Evolutionary conservation across 1,140 invertebrate genomes (phyloP), one percentile per base, ranked within the genome.

Genomic region (Teleopsis dalmanni): DNA sequence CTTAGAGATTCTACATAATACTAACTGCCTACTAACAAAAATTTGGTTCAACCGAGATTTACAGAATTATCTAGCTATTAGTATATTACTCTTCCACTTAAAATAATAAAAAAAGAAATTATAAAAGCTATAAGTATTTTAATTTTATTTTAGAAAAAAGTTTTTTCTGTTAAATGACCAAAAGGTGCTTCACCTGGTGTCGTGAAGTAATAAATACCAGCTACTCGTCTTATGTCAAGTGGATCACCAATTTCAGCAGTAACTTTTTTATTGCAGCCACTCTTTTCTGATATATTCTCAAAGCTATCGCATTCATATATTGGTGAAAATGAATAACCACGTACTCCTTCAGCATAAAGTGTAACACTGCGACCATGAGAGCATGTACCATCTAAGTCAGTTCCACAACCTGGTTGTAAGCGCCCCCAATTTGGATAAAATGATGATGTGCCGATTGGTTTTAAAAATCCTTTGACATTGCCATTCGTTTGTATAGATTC

Each of bases 401-500:
- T 7, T 4, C 52, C 53, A 33, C 78, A 80, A 16, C 78, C 79
- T 1, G 76, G 75, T 54, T 81, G 79, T 0, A 4, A 9, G 10
- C 23, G 25, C 11, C 57, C 57, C 25, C 48, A 52, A 53, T 78
- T 77, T 1, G 75, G 72, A 59, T 75, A 81, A 57, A 80, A 81
- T 53, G 80, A 76, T 13, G 70, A 71, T 52, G 78, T 64, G 3
- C 81, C 80, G 14, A 77, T 61, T 0, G 73, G 66, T 13, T 70
- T 58, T 4, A 48, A 43, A 50, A 74, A 70, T 0, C 79, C 79
- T 9, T 76, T 62, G 1, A 72, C 6, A 14, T 73, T 72, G 8
- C 67, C 74, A 54, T 82, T 78, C 0, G 84, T 83, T 55, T 87
- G 84, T 33, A 87, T 78, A 0, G 79, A 74, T 64, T 83, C 76